Evolutionary conservation across 1,140 invertebrate genomes (phyloP).

Genomic region (Tetramorium alpestre): DNA sequence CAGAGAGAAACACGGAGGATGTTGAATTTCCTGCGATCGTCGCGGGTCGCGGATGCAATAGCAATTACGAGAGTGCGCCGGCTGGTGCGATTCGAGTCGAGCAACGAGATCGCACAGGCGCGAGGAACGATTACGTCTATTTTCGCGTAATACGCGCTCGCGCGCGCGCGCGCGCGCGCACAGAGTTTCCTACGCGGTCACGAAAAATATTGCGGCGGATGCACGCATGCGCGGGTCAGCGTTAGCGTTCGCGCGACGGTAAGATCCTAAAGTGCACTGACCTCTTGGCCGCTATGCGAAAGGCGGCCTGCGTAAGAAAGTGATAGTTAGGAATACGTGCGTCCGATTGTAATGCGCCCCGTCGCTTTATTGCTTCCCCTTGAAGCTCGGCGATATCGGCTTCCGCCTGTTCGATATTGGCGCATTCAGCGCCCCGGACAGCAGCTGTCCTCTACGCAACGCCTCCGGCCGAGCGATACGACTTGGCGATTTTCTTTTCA

Average conservation of each 20-base stretch:
- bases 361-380: constrained; percentile 39
- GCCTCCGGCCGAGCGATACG: neutral
- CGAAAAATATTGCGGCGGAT: constrained; percentile 33
- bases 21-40: no score
- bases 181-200: constrained; percentile 1
- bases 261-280: constrained; percentile 57
- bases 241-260: neutral
- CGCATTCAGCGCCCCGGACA: neutral
- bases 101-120: neutral
- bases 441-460: constrained; percentile 9
- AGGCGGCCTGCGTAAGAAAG: constrained; percentile 40
- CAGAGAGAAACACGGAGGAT: neutral
- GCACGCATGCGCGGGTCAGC: neutral
- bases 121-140: constrained; percentile 48
- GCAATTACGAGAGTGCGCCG: no score
- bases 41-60: no score
- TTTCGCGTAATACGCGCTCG: constrained; percentile 27
- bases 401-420: constrained; percentile 38
- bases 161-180: constrained; percentile 17
- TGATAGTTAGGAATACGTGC: constrained; percentile 42
- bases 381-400: constrained; percentile 41
- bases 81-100: no score
- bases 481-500: neutral
- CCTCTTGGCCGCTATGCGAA: constrained; percentile 51
- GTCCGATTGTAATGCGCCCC: constrained; percentile 33